A percentile compares a stretch with the other conserved stretches of the same genome.
Evolutionary conservation across 2,797 vertebrate genomes (phyloP).

Genomic region (Ibycter americanus): DNA sequence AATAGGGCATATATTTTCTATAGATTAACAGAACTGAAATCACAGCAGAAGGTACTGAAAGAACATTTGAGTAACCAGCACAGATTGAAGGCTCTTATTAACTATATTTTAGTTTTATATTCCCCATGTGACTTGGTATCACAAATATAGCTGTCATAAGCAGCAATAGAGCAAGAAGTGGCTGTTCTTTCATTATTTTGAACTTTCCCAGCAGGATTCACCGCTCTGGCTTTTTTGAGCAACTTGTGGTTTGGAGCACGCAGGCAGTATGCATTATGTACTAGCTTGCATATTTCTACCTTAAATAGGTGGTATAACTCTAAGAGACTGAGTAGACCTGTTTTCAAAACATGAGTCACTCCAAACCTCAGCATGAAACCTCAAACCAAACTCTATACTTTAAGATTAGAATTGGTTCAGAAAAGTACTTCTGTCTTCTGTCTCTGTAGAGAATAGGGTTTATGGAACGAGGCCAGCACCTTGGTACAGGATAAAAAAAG

Average conservation of each 20-base stretch:
- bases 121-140: background rate
- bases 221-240: conserved; percentile 42
- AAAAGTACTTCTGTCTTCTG: conserved; percentile 7
- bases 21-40: background rate
- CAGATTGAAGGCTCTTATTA: conserved; percentile 35
- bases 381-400: conserved; percentile 41
- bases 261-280: conserved; percentile 56
- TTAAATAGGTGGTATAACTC: conserved; percentile 63
- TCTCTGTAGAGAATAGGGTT: conserved; percentile 45
- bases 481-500: background rate
- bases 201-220: conserved; percentile 68
- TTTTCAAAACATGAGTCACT: conserved; percentile 51
- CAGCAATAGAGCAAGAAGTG: conserved; percentile 34
- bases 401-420: background rate
- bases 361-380: conserved; percentile 65
- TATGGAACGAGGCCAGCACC: conserved; percentile 49
- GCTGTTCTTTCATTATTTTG: conserved; percentile 62
- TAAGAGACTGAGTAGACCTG: conserved; percentile 37
- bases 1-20: background rate
- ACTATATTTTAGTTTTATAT: conserved; percentile 25
- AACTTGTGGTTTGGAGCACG: conserved; percentile 70
- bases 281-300: conserved; percentile 61
- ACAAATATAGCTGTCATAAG: conserved; percentile 41
- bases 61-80: background rate
- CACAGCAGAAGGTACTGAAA: background rate